Conservation (phyloP, 1,140 invertebrate species). For the Drosophila arawakana region DNA sequence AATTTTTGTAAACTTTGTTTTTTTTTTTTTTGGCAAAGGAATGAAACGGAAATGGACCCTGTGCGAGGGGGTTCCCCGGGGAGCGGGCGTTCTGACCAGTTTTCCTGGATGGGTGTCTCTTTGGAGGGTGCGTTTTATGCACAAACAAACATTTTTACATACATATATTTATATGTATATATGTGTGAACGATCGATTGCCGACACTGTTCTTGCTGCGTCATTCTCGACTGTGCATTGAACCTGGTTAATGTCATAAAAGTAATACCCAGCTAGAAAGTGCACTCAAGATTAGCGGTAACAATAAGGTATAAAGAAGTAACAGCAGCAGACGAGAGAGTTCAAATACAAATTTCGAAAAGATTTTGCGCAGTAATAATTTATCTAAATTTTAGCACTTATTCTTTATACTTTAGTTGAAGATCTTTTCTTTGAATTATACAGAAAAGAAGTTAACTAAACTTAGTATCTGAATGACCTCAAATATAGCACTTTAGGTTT, state of each 20-base stretch:
- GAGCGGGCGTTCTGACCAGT: neutral
- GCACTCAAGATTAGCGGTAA: constrained; percentile 8
- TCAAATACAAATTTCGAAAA: too few relatives aligned
- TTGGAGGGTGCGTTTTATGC: constrained; percentile 1
- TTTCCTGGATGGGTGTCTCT: neutral
- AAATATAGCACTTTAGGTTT: too few relatives aligned
- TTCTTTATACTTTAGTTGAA: too few relatives aligned
- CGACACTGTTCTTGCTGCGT: constrained; percentile 51
- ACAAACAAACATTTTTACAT: too few relatives aligned
- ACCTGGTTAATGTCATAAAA: constrained; percentile 43
- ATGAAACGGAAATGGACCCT: constrained; percentile 4
- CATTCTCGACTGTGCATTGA: constrained; percentile 66
- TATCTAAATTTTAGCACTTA: too few relatives aligned
- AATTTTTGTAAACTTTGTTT: constrained; percentile 3
- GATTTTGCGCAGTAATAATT: too few relatives aligned
- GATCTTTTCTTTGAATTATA: too few relatives aligned
- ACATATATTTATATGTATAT: too few relatives aligned
- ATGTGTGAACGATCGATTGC: constrained; percentile 47
- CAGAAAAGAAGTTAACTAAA: too few relatives aligned
- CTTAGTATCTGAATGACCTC: too few relatives aligned
- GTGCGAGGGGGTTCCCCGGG: neutral
- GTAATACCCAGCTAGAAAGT: neutral
- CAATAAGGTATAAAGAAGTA: neutral
- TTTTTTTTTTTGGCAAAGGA: constrained; percentile 18
- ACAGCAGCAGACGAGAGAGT: too few relatives aligned